phyloP scores from a whole-genome alignment of 2,888 invertebrate genomes.

The Mythimna pallens region DNA sequence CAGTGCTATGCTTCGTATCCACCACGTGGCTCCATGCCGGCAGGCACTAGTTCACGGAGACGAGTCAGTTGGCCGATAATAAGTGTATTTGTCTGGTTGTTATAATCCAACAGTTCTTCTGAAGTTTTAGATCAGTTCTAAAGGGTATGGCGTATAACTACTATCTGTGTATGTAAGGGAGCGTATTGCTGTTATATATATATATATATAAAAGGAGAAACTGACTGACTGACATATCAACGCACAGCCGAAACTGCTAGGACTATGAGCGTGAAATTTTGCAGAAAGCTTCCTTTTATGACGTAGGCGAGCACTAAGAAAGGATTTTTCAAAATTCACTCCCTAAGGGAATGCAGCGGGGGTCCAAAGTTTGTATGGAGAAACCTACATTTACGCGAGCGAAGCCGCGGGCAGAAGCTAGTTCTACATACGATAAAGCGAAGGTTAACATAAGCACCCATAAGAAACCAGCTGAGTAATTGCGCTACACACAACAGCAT shows the following conservation, averaged over 20 bases:
- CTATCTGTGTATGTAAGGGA: too few relatives aligned
- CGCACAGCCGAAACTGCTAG: too few relatives aligned
- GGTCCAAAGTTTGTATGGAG: too few relatives aligned
- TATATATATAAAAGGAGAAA: too few relatives aligned
- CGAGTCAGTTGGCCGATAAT: not conserved
- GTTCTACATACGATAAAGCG: not conserved
- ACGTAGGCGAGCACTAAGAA: too few relatives aligned
- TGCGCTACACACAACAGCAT: not conserved
- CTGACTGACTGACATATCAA: too few relatives aligned
- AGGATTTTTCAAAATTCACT: too few relatives aligned
- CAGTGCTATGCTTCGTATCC: constrained; percentile 8
- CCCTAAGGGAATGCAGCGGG: too few relatives aligned
- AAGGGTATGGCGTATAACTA: not conserved
- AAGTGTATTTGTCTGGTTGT: not conserved
- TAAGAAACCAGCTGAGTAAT: not conserved
- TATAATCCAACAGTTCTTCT: not conserved
- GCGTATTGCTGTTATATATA: not conserved
- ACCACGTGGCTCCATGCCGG: constrained; percentile 34
- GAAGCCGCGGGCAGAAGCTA: too few relatives aligned
- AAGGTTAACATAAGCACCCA: not conserved
- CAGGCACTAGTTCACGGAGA: not conserved
- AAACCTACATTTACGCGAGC: too few relatives aligned
- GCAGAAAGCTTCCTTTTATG: too few relatives aligned
- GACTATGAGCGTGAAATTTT: too few relatives aligned
- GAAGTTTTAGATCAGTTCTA: not conserved